Percentiles rank a stretch among this genome's conserved stretches.
Conservation (phyloP, 2,797 vertebrate species). For the Parauchenoglanis punctatus region DNA sequence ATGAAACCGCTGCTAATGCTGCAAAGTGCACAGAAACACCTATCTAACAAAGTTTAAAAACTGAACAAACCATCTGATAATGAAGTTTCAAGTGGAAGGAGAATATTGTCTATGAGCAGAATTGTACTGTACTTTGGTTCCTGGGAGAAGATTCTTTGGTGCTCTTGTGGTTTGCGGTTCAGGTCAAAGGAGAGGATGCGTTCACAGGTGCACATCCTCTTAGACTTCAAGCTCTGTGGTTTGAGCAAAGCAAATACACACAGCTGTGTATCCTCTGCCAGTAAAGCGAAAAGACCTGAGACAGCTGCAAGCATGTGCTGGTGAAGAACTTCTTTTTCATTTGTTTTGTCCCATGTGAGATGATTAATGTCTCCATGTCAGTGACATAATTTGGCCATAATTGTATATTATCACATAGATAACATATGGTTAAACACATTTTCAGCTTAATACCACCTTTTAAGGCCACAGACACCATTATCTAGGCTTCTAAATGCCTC, state of each 20-base stretch:
- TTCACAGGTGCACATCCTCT: constrained; percentile 76
- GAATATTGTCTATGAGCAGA: neutral
- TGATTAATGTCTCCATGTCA: neutral
- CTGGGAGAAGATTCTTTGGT: constrained; percentile 39
- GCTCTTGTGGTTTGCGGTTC: constrained; percentile 69
- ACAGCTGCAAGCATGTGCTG: constrained; percentile 25
- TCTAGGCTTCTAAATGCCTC: neutral
- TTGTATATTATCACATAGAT: constrained; percentile 7
- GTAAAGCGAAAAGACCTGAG: constrained; percentile 20
- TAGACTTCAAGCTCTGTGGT: constrained; percentile 68
- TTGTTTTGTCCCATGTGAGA: constrained; percentile 16
- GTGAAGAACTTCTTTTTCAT: constrained; percentile 9
- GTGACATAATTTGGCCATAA: neutral
- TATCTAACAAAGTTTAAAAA: neutral
- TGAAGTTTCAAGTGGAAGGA: neutral
- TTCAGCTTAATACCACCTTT: constrained; percentile 21
- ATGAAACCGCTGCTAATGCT: constrained; percentile 13
- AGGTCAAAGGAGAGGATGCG: constrained; percentile 61
- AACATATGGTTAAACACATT: neutral
- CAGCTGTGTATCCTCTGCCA: constrained; percentile 61
- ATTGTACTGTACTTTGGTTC: neutral
- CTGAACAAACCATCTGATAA: neutral
- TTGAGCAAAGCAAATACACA: constrained; percentile 68
- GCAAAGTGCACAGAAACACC: neutral
- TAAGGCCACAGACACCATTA: constrained; percentile 7